Percentiles rank a stretch among this genome's conserved stretches.
These are phyloP conservation scores for Mythimna impura DNA, from an alignment of 2,888 invertebrate species.

Conservation along the genomic window DNA sequence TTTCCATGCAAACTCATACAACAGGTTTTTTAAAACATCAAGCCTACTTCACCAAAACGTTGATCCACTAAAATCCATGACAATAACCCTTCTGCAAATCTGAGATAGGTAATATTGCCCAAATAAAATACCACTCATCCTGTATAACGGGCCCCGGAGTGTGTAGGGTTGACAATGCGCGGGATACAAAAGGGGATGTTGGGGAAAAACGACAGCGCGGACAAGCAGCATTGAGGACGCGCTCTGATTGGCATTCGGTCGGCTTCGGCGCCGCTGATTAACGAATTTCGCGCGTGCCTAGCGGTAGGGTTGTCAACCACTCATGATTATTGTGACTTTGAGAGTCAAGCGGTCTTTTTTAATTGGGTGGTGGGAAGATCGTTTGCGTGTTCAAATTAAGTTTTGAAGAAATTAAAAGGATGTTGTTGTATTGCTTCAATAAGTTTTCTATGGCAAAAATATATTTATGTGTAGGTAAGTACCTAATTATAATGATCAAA, in stretches of 20 bases:
- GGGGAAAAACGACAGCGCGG: constrained; percentile 62
- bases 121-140: constrained; percentile 52
- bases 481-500: background rate
- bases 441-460: background rate
- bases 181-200: constrained; percentile 56
- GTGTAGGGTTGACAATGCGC: constrained; percentile 50
- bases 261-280: constrained; percentile 76
- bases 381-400: constrained; percentile 3
- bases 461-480: background rate
- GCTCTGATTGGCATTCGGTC: constrained; percentile 74
- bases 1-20: background rate
- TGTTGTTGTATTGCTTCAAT: background rate
- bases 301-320: constrained; percentile 53
- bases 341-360: constrained; percentile 16
- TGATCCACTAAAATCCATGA: constrained; percentile 36
- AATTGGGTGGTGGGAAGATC: background rate
- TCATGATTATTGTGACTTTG: constrained; percentile 31
- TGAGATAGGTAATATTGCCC: constrained; percentile 48
- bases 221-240: constrained; percentile 70
- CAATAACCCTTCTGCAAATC: constrained; percentile 47
- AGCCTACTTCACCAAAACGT: constrained; percentile 5
- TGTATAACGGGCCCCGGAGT: constrained; percentile 23
- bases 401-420: background rate
- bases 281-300: constrained; percentile 77
- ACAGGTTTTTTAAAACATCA: background rate